Conservation (phyloP, 2,888 invertebrate genomes). For the Encarsia formosa region DNA sequence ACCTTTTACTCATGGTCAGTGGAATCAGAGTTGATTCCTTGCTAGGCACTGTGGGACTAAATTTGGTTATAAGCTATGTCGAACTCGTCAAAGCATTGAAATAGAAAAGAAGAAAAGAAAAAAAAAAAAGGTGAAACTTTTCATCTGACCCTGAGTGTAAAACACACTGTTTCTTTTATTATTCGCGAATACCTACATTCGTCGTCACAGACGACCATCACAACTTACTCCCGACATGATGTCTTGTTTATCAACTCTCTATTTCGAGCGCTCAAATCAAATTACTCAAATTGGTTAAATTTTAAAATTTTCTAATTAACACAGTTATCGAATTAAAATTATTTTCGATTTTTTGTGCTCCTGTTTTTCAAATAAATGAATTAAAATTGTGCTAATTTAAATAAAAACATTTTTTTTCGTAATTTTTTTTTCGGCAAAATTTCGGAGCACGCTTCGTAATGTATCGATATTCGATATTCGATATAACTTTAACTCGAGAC, state of each 20-base stretch:
- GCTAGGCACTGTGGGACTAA: constrained; percentile 18
- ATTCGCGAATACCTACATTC: constrained; percentile 15
- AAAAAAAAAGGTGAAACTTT: too few relatives aligned
- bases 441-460: too few relatives aligned
- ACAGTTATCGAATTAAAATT: too few relatives aligned
- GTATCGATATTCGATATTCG: too few relatives aligned
- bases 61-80: not conserved
- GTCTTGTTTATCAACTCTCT: constrained; percentile 20
- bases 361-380: too few relatives aligned
- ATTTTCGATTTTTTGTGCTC: too few relatives aligned
- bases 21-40: constrained; percentile 15
- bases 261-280: constrained; percentile 8
- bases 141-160: constrained; percentile 12
- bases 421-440: too few relatives aligned
- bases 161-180: constrained; percentile 21
- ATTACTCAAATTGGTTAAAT: constrained; percentile 4
- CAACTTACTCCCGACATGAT: constrained; percentile 24
- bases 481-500: too few relatives aligned
- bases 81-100: constrained; percentile 15
- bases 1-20: constrained; percentile 25
- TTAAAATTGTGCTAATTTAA: too few relatives aligned
- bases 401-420: too few relatives aligned
- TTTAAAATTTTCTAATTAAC: too few relatives aligned
- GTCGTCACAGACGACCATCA: constrained; percentile 24
- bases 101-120: constrained; percentile 7